Percentiles rank a stretch among this genome's conserved stretches.
Conservation (phyloP, 2,113 vertebrate species). For the Podocnemis expansa region DNA sequence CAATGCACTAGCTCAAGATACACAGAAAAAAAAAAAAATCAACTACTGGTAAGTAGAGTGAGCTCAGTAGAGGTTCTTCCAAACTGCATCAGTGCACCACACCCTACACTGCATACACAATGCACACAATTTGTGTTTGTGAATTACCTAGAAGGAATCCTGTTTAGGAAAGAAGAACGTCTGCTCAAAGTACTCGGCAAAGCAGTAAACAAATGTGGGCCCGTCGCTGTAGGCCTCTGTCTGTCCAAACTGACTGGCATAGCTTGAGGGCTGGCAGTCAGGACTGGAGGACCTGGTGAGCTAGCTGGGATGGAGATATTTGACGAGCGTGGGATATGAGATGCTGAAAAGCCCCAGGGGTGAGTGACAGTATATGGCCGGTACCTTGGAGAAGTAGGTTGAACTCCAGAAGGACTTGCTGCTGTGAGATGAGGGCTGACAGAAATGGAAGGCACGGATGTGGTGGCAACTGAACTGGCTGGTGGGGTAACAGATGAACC, state of each 20-base stretch:
- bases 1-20: conserved; percentile 55
- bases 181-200: conserved; percentile 80
- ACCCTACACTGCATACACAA: conserved; percentile 63
- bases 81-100: not conserved
- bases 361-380: conserved; percentile 87
- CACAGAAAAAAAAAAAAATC: not conserved
- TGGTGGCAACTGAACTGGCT: conserved; percentile 56
- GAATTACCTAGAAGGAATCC: conserved; percentile 94
- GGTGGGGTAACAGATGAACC: conserved; percentile 72
- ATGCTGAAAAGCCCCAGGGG: conserved; percentile 72
- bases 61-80: conserved; percentile 42
- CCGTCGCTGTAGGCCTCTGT: conserved; percentile 72
- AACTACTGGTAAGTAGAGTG: not conserved
- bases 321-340: conserved; percentile 71
- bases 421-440: conserved; percentile 51
- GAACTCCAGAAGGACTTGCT: conserved; percentile 73
- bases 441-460: conserved; percentile 53
- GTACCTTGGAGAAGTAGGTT: conserved; percentile 88
- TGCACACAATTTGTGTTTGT: conserved; percentile 34
- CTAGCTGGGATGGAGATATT: conserved; percentile 62
- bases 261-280: conserved; percentile 76
- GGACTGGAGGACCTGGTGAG: conserved; percentile 72
- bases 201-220: conserved; percentile 73
- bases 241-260: conserved; percentile 70
- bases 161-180: conserved; percentile 79